phyloP scores from a whole-genome alignment of 1,140 invertebrate species.

The Nephotettix cincticeps region DNA sequence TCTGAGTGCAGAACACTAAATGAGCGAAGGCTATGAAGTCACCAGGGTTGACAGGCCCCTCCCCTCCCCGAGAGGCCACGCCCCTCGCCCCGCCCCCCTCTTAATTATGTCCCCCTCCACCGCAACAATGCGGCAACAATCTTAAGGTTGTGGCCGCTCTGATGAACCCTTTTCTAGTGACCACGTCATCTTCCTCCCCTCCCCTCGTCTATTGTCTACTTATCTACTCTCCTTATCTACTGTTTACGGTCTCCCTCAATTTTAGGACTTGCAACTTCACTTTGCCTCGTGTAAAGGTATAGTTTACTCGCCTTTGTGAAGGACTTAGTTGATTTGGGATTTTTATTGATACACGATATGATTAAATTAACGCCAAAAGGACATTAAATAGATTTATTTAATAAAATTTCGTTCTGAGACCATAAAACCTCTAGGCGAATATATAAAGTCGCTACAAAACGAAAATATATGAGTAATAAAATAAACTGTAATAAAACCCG shows the following conservation, averaged over 20 bases:
- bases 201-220: neutral
- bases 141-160: slow-evolving; percentile 1
- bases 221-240: slow-evolving; percentile 12
- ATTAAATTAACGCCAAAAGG: too few species aligned
- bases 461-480: too few species aligned
- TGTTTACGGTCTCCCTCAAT: neutral
- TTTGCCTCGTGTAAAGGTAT: too few species aligned
- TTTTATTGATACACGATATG: too few species aligned
- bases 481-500: too few species aligned
- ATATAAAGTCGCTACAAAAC: too few species aligned
- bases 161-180: slow-evolving; percentile 8
- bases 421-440: too few species aligned
- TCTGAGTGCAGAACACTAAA: neutral
- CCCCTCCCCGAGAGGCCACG: neutral
- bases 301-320: too few species aligned
- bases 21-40: slow-evolving; percentile 1
- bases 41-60: neutral
- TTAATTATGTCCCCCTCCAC: slow-evolving; percentile 7
- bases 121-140: slow-evolving; percentile 5
- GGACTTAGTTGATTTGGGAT: too few species aligned
- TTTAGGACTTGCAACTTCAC: too few species aligned
- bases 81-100: slow-evolving; percentile 7
- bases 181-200: neutral
- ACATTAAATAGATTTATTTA: too few species aligned
- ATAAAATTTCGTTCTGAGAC: too few species aligned